These are phyloP conservation scores for Daktulosphaira vitifoliae DNA, from an alignment of 1,140 invertebrate species.

Conservation along the genomic window DNA sequence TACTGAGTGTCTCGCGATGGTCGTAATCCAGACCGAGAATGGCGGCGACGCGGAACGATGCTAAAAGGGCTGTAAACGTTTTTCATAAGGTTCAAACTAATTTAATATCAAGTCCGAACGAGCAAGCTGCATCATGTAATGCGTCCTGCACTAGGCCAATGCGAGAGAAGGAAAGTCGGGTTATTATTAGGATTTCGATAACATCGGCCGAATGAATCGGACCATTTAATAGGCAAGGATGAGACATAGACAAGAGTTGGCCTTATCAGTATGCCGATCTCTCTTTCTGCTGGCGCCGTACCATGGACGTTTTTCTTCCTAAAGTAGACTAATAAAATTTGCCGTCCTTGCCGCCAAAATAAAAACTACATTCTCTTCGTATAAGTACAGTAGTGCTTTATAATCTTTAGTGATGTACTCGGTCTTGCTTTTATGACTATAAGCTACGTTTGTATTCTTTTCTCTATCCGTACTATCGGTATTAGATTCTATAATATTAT, in stretches of 20 bases:
- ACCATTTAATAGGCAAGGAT: not conserved
- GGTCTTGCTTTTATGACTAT: too few relatives aligned
- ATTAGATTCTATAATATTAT: too few relatives aligned
- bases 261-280: conserved; percentile 32
- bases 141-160: too few relatives aligned
- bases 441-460: too few relatives aligned
- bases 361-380: not conserved
- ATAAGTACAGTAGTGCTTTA: too few relatives aligned
- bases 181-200: conserved; percentile 18
- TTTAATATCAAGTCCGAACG: conserved; percentile 20
- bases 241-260: too few relatives aligned
- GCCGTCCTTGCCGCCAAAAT: not conserved
- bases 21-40: not conserved
- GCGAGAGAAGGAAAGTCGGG: too few relatives aligned
- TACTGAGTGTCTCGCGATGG: not conserved
- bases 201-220: conserved; percentile 18
- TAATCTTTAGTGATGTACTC: too few relatives aligned
- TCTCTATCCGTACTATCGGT: too few relatives aligned
- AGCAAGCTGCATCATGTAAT: not conserved
- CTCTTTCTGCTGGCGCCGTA: conserved; percentile 21
- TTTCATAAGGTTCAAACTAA: conserved; percentile 14
- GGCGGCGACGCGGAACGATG: not conserved
- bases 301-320: not conserved
- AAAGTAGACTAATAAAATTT: conserved; percentile 22
- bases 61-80: conserved; percentile 18